A percentile compares a stretch with the other conserved stretches of the same genome.
Conservation (phyloP, 2,888 invertebrate species). For the Lasioglossum pauxillum region DNA sequence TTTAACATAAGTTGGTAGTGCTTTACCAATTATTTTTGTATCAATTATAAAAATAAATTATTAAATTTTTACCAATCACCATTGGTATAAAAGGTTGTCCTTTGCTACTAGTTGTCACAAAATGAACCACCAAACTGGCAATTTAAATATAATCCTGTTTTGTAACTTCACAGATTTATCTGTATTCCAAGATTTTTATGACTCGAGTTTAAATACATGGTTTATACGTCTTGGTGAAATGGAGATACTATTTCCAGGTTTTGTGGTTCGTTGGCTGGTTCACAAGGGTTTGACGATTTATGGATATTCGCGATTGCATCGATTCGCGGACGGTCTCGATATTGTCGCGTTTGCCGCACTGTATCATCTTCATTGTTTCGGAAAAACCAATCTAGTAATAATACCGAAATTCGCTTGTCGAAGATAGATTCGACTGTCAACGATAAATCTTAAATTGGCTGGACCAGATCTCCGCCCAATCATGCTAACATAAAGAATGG, state of each 20-base stretch:
- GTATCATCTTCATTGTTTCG: slow-evolving; percentile 51
- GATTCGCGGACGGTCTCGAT: slow-evolving; percentile 38
- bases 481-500: slow-evolving; percentile 34
- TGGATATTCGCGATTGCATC: slow-evolving; percentile 24
- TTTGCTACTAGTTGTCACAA: no score
- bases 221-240: neutral
- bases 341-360: slow-evolving; percentile 20
- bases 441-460: slow-evolving; percentile 47
- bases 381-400: slow-evolving; percentile 51
- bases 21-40: no score
- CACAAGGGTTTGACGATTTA: slow-evolving; percentile 29
- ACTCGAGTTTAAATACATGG: neutral
- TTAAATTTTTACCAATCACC: no score
- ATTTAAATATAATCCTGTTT: neutral
- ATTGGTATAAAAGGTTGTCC: no score
- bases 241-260: neutral
- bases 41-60: no score
- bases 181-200: neutral
- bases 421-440: slow-evolving; percentile 46
- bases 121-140: no score
- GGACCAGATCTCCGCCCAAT: slow-evolving; percentile 24
- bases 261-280: neutral
- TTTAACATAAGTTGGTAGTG: no score
- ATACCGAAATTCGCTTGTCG: slow-evolving; percentile 54
- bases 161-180: neutral